These are phyloP conservation scores for Condylura cristata DNA, from an alignment of 2,113 vertebrate species.

Conservation along the genomic window DNA sequence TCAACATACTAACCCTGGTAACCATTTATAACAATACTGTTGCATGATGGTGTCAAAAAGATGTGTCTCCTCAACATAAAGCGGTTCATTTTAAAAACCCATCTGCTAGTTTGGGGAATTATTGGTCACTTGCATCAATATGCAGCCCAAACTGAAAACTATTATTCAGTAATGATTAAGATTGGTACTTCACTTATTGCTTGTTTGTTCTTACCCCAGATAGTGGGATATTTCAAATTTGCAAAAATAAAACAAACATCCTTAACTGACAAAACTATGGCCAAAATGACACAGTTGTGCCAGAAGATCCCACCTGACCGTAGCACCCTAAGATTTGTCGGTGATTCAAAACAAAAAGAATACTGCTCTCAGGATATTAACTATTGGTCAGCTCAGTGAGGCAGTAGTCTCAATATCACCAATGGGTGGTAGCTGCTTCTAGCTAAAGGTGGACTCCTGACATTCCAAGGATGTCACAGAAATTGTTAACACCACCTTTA, in stretches of 20 bases:
- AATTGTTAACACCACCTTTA: slow-evolving; percentile 25
- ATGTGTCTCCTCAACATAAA: slow-evolving; percentile 26
- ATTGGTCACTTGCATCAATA: neutral
- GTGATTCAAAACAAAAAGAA: slow-evolving; percentile 34
- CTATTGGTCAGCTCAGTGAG: neutral
- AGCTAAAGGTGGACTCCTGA: neutral
- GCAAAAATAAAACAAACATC: slow-evolving; percentile 31
- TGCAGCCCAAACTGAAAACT: slow-evolving; percentile 35
- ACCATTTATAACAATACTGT: neutral
- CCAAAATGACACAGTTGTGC: neutral
- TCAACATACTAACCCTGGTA: neutral
- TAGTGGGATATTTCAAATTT: slow-evolving; percentile 1
- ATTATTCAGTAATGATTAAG: slow-evolving; percentile 2
- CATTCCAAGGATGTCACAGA: slow-evolving; percentile 8
- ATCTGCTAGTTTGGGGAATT: neutral
- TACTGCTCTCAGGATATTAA: neutral
- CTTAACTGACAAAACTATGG: neutral
- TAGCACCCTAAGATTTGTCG: neutral
- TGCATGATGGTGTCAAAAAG: neutral
- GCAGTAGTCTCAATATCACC: neutral
- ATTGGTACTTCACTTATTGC: slow-evolving; percentile 6
- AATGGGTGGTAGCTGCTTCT: neutral
- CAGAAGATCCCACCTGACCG: slow-evolving; percentile 6
- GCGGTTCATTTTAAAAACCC: neutral
- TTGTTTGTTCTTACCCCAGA: slow-evolving; percentile 43